Conservation (phyloP, 2,888 invertebrate species). For the Germaria angustata region DNA sequence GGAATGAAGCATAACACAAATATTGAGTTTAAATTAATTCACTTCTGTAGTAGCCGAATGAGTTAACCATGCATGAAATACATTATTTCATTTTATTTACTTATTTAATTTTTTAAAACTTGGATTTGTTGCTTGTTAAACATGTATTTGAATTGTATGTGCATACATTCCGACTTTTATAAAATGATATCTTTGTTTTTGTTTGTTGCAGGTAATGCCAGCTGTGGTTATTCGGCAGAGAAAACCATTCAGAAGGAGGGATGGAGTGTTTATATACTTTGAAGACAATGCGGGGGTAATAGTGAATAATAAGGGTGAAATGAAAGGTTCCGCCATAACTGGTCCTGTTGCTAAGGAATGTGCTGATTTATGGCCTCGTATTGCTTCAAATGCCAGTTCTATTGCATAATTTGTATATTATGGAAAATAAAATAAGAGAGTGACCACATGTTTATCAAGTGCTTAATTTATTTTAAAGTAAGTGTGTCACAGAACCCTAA, state of each 20-base stretch:
- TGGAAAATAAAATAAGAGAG: constrained; percentile 43
- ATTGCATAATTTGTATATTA: constrained; percentile 87
- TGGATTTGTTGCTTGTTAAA: too few species aligned
- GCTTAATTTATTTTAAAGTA: constrained; percentile 28
- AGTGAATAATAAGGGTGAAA: constrained; percentile 99
- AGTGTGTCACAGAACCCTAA: too few species aligned
- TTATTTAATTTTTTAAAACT: too few species aligned
- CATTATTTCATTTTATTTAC: not conserved
- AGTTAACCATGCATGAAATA: too few species aligned
- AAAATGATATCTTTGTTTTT: too few species aligned
- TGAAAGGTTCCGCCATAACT: constrained; percentile 99
- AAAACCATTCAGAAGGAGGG: constrained; percentile 99
- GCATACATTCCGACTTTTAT: too few species aligned
- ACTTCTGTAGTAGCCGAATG: too few species aligned
- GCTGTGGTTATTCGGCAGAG: constrained; percentile 99
- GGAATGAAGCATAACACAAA: too few species aligned
- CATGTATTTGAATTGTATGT: too few species aligned
- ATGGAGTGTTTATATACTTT: constrained; percentile 99
- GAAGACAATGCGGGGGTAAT: constrained; percentile 99
- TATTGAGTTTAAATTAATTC: too few species aligned
- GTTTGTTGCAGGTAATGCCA: constrained; percentile 91
- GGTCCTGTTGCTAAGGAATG: constrained; percentile 99
- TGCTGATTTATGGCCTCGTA: constrained; percentile 99
- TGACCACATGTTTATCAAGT: constrained; percentile 36
- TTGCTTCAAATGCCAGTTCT: constrained; percentile 99